Conservation (phyloP, 1,140 invertebrate species). For the Pristionchus pacificus region DNA sequence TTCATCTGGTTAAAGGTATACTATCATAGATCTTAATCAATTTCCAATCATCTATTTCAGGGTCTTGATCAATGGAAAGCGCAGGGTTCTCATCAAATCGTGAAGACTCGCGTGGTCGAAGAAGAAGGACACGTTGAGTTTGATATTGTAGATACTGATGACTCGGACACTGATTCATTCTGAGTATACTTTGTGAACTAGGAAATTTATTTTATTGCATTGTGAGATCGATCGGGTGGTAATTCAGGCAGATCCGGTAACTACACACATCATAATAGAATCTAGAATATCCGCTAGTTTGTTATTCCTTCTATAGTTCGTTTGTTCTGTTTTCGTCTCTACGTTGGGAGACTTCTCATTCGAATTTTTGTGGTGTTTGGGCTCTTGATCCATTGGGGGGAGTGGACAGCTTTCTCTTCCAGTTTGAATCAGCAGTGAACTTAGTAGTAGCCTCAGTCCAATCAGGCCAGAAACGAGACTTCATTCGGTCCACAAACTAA, state of each 20-base stretch:
- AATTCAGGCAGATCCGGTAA: too few species aligned
- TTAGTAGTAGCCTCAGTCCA: conserved; percentile 27
- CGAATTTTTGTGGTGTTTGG: neutral
- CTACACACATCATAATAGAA: too few species aligned
- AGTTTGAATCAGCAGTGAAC: conserved; percentile 25
- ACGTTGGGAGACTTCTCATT: too few species aligned
- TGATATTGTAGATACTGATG: neutral
- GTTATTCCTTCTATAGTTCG: neutral
- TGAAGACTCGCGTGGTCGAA: too few species aligned
- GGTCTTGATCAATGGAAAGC: too few species aligned
- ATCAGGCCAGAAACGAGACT: conserved; percentile 32
- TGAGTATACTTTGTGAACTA: neutral
- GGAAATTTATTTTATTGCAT: too few species aligned
- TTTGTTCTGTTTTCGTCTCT: too few species aligned
- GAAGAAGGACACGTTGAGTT: neutral
- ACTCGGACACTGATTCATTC: neutral
- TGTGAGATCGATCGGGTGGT: too few species aligned
- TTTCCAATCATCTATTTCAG: too few species aligned
- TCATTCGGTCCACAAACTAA: conserved; percentile 26
- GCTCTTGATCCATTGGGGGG: neutral
- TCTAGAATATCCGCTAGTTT: neutral
- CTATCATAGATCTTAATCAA: too few species aligned
- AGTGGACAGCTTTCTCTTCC: conserved; percentile 21
- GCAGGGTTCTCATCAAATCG: too few species aligned
- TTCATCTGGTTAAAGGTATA: too few species aligned